Conservation (phyloP, 2,888 invertebrate genomes). For the Loripinus fragilis region DNA sequence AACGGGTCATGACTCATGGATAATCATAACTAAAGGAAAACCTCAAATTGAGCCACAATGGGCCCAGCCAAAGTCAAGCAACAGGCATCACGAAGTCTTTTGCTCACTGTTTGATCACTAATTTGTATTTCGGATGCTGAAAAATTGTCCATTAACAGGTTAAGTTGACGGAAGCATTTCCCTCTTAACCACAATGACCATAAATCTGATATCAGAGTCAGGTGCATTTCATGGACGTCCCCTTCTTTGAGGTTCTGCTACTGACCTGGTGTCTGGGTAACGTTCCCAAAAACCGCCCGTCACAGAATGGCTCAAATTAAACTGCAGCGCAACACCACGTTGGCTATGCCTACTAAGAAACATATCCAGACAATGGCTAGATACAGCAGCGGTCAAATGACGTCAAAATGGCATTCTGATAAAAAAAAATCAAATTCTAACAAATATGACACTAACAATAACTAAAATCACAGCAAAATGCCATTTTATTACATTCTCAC, state of each 20-base stretch:
- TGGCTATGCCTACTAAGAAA: neutral
- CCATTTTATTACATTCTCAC: neutral
- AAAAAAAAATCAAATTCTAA: neutral
- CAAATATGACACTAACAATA: neutral
- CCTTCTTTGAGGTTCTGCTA: conserved; percentile 11
- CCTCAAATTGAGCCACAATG: no score
- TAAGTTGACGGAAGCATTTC: neutral
- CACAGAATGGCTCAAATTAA: neutral
- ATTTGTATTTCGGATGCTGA: no score
- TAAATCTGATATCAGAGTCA: neutral
- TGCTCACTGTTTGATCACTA: no score
- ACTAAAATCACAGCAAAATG: neutral
- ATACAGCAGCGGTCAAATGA: neutral
- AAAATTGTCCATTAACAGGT: no score
- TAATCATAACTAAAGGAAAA: no score
- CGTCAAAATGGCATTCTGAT: neutral
- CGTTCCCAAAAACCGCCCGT: conserved; percentile 8
- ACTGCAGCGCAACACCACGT: neutral
- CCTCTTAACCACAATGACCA: neutral
- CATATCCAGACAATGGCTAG: neutral
- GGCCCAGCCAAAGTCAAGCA: no score
- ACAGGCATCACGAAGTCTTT: no score
- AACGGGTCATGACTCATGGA: no score
- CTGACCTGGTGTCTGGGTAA: conserved; percentile 17
- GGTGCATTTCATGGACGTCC: conserved; percentile 2